A percentile compares a stretch with the other conserved stretches of the same genome.
Evolutionary conservation across 2,797 vertebrate species (phyloP).

Genomic region (Takifugu rubripes): DNA sequence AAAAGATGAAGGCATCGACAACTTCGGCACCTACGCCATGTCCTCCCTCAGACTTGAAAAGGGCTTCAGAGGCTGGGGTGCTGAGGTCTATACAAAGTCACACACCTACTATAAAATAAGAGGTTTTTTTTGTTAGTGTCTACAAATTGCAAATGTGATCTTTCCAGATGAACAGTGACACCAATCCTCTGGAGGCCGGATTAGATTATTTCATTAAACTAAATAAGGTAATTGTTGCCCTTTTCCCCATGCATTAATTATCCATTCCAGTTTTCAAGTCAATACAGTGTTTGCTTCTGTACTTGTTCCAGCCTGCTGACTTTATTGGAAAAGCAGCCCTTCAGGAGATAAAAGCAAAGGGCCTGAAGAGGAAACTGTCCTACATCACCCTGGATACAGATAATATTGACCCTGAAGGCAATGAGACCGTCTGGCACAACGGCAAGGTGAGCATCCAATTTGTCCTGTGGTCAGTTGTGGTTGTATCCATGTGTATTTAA

Average conservation of each 20-base stretch:
- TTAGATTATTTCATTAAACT: constrained; percentile 93
- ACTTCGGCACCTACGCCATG: constrained; percentile 94
- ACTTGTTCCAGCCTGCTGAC: constrained; percentile 52
- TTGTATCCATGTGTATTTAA: not conserved
- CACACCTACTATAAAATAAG: not conserved
- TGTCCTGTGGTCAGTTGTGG: not conserved
- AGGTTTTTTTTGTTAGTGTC: not conserved
- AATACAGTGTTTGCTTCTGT: not conserved
- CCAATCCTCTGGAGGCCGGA: constrained; percentile 94
- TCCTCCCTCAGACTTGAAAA: constrained; percentile 90
- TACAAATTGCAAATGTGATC: not conserved
- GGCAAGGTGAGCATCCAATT: constrained; percentile 78
- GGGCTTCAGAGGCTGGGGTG: constrained; percentile 94
- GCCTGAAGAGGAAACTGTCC: constrained; percentile 84
- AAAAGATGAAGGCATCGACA: constrained; percentile 85
- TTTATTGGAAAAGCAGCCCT: constrained; percentile 79
- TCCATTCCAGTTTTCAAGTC: not conserved
- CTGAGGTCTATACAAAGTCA: constrained; percentile 79
- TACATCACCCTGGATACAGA: constrained; percentile 88
- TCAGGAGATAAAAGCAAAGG: constrained; percentile 86
- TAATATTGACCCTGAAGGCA: constrained; percentile 92
- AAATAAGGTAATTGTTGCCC: constrained; percentile 82
- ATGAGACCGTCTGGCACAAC: constrained; percentile 91
- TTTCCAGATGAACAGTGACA: constrained; percentile 95
- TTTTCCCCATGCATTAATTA: not conserved